These are phyloP conservation scores for Lophura swinhoii DNA, from an alignment of 2,797 vertebrate species.

Conservation along the genomic window DNA sequence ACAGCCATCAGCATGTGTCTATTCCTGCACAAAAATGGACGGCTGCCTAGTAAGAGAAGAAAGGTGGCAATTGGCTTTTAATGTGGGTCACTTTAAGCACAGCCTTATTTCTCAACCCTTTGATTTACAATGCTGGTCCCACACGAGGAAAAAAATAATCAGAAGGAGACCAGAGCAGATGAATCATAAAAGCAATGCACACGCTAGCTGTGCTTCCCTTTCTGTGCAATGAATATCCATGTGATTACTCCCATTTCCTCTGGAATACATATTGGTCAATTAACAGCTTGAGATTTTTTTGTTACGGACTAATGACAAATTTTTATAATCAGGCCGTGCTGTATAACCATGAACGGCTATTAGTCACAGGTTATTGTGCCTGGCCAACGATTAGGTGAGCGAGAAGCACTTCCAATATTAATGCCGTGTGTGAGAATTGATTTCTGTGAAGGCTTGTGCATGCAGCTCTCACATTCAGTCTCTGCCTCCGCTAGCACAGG, in stretches of 20 bases:
- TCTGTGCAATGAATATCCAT: background rate
- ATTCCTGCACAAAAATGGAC: background rate
- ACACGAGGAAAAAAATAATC: constrained; percentile 43
- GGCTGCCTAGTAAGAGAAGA: background rate
- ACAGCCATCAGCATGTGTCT: background rate
- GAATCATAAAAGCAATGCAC: constrained; percentile 19
- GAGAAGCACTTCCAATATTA: constrained; percentile 13
- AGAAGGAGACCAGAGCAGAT: constrained; percentile 25
- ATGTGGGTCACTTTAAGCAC: constrained; percentile 35
- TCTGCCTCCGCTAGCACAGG: background rate
- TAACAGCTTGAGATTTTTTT: constrained; percentile 33
- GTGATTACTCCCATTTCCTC: constrained; percentile 6
- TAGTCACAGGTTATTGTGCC: constrained; percentile 51
- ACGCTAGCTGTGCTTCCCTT: background rate
- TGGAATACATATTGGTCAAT: constrained; percentile 46
- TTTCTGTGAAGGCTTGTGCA: constrained; percentile 24
- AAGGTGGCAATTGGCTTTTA: constrained; percentile 3
- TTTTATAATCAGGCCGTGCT: background rate
- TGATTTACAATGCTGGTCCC: constrained; percentile 49
- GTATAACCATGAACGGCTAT: background rate
- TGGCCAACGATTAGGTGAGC: constrained; percentile 5
- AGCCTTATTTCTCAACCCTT: constrained; percentile 21
- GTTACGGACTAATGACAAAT: background rate
- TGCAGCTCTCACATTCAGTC: background rate
- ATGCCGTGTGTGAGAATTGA: constrained; percentile 21